phyloP scores from a whole-genome alignment of 2,797 vertebrate species.

The Sparus aurata region DNA sequence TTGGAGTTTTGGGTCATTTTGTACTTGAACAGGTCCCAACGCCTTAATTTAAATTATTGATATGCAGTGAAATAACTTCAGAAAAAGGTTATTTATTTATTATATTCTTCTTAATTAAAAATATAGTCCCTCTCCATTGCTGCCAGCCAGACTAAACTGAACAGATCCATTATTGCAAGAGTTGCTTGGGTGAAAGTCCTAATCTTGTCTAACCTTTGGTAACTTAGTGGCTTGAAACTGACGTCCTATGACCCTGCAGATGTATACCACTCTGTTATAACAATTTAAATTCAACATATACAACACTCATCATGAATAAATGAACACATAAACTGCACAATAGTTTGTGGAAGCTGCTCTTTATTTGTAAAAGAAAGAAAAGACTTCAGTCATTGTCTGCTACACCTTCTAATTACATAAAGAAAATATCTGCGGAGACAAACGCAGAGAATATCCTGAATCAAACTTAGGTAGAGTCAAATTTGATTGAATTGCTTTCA shows the following conservation, averaged over 20 bases:
- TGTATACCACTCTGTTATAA: too few relatives aligned
- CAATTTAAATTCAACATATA: not conserved
- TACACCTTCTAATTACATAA: conserved; percentile 98
- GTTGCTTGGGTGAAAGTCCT: not conserved
- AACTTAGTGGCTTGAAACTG: too few relatives aligned
- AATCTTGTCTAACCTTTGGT: too few relatives aligned
- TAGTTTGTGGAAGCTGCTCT: conserved; percentile 99
- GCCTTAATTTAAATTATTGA: too few relatives aligned
- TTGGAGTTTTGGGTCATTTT: too few relatives aligned
- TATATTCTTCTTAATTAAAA: too few relatives aligned
- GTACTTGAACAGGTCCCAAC: too few relatives aligned
- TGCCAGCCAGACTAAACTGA: too few relatives aligned
- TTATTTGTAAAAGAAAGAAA: conserved; percentile 98
- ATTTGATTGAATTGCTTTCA: conserved; percentile 99
- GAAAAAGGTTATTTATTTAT: too few relatives aligned
- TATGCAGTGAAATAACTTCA: too few relatives aligned
- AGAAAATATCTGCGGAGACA: conserved; percentile 98
- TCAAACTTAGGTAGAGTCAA: conserved; percentile 89
- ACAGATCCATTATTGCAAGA: not conserved
- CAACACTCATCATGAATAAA: not conserved
- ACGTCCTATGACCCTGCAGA: too few relatives aligned
- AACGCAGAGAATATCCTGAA: conserved; percentile 97
- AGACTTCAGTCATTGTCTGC: conserved; percentile 94
- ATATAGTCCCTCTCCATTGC: too few relatives aligned
- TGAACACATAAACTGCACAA: not conserved